These are phyloP conservation scores for Homarus gammarus DNA, from an alignment of 2,888 invertebrate genomes.

Conservation along the genomic window DNA sequence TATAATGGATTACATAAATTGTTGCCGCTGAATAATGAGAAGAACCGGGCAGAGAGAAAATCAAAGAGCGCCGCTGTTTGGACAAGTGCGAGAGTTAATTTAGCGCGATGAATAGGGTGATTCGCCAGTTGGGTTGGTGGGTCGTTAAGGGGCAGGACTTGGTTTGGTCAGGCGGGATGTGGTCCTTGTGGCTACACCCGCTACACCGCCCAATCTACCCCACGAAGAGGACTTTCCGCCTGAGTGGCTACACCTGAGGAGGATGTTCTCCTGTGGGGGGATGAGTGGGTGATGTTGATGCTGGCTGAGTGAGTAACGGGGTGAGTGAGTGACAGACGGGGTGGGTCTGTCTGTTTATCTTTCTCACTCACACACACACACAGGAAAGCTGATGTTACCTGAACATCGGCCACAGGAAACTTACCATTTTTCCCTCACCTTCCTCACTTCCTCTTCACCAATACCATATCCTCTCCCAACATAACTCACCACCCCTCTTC, in stretches of 20 bases:
- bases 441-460: neutral
- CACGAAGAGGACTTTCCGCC: too few species aligned
- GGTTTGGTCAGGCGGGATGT: neutral
- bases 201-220: too few species aligned
- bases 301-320: too few species aligned
- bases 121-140: conserved; percentile 15
- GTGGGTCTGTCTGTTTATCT: too few species aligned
- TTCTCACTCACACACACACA: too few species aligned
- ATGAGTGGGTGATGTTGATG: too few species aligned
- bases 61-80: conserved; percentile 65
- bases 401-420: too few species aligned
- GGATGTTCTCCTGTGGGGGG: too few species aligned
- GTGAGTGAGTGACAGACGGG: too few species aligned
- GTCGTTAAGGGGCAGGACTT: neutral
- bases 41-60: conserved; percentile 15
- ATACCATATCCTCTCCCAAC: neutral
- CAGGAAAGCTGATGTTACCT: too few species aligned
- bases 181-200: neutral
- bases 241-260: too few species aligned
- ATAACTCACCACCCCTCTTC: neutral
- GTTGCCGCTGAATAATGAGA: conserved; percentile 38
- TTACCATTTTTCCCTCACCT: neutral
- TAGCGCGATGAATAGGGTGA: conserved; percentile 54
- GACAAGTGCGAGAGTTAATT: conserved; percentile 65
- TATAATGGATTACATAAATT: conserved; percentile 48